Percentiles rank a stretch among this genome's conserved stretches.
phyloP scores from a whole-genome alignment of 2,888 invertebrate species.

The Eupithecia dodoneata region DNA sequence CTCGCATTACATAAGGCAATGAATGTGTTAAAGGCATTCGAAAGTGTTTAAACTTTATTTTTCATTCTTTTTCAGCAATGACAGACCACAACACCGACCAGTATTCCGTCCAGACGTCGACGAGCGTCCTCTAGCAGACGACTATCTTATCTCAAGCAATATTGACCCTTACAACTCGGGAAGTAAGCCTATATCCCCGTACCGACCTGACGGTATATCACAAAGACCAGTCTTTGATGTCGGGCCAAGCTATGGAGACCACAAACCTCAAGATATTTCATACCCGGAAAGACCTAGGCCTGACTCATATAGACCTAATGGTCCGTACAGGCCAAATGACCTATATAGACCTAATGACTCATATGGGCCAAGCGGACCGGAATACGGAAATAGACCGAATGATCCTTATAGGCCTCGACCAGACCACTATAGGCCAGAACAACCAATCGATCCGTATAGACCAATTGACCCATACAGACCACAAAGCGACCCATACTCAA shows the following conservation, averaged over 20 bases:
- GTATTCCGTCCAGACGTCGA: constrained; percentile 69
- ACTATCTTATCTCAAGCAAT: constrained; percentile 57
- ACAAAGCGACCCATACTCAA: constrained; percentile 68
- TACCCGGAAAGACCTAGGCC: constrained; percentile 51
- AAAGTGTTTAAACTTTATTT: not conserved
- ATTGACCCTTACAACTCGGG: constrained; percentile 49
- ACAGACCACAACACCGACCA: constrained; percentile 64
- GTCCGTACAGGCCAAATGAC: constrained; percentile 23
- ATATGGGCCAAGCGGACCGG: constrained; percentile 17
- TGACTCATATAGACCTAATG: constrained; percentile 22
- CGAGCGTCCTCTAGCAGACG: constrained; percentile 64
- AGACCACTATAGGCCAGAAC: constrained; percentile 21
- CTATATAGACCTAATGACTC: constrained; percentile 18
- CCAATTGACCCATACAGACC: constrained; percentile 67
- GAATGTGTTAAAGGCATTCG: no score
- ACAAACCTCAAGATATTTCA: constrained; percentile 67
- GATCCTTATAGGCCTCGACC: constrained; percentile 19
- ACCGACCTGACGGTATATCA: constrained; percentile 69
- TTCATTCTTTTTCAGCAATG: constrained; percentile 33
- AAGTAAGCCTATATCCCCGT: constrained; percentile 51
- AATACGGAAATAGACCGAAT: constrained; percentile 12
- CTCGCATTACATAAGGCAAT: no score
- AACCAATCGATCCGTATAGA: constrained; percentile 12
- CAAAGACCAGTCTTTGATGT: constrained; percentile 63
- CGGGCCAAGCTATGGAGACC: constrained; percentile 69